Evolutionary conservation across 2,113 vertebrate genomes (phyloP).

Genomic region (Romanogobio albipinnatus): DNA sequence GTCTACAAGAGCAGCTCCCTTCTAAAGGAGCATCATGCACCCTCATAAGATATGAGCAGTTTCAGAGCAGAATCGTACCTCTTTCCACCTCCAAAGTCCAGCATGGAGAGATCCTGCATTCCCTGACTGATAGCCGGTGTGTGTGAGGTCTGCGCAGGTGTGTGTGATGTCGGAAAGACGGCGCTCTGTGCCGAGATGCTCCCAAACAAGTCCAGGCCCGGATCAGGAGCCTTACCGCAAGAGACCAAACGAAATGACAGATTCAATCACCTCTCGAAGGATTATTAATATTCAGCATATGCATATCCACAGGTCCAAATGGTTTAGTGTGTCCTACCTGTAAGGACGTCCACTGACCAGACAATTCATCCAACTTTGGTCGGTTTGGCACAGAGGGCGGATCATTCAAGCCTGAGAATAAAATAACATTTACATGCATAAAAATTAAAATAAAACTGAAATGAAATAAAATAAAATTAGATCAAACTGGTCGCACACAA

Average conservation of each 20-base stretch:
- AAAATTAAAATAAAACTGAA: too few relatives aligned
- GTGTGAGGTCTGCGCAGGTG: constrained; percentile 51
- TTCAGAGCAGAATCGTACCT: constrained; percentile 57
- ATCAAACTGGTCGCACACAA: too few relatives aligned
- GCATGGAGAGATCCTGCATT: constrained; percentile 75
- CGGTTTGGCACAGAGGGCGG: constrained; percentile 70
- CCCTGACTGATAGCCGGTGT: constrained; percentile 63
- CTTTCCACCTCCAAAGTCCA: constrained; percentile 71
- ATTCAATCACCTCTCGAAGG: not conserved
- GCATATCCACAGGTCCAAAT: not conserved
- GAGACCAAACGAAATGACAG: not conserved
- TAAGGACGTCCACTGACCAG: constrained; percentile 81
- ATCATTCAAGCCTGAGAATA: constrained; percentile 83
- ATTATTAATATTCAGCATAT: not conserved
- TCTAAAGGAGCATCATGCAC: not conserved
- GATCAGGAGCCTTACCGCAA: constrained; percentile 66
- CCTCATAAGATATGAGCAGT: not conserved
- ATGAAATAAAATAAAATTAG: too few relatives aligned
- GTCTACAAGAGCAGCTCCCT: not conserved
- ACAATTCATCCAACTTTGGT: constrained; percentile 72
- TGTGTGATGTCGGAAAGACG: constrained; percentile 62
- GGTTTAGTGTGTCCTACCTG: constrained; percentile 75
- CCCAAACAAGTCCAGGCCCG: constrained; percentile 81
- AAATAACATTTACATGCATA: not conserved
- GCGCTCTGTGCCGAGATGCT: constrained; percentile 64